phyloP scores from a whole-genome alignment of 2,797 vertebrate genomes.

The Melanotaenia trifasciata region DNA sequence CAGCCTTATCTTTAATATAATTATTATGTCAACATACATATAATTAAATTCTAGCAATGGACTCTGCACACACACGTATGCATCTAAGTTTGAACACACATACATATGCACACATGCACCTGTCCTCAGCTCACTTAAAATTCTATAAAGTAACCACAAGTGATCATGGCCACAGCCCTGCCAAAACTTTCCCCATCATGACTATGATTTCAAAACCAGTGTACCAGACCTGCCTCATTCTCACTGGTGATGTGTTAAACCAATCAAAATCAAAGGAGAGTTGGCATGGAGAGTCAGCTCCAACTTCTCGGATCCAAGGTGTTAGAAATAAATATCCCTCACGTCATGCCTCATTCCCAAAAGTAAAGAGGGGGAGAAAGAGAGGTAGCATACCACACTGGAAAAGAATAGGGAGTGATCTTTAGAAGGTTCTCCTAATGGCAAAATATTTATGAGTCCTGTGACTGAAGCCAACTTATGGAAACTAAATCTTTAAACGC shows the following conservation, averaged over 20 bases:
- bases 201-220: slow-evolving; percentile 63
- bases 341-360: slow-evolving; percentile 68
- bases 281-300: slow-evolving; percentile 37
- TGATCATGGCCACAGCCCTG: slow-evolving; percentile 16
- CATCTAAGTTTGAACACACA: neutral
- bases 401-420: slow-evolving; percentile 69
- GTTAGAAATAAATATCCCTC: slow-evolving; percentile 73
- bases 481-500: slow-evolving; percentile 89
- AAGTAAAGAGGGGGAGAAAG: slow-evolving; percentile 36
- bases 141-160: slow-evolving; percentile 37
- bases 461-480: slow-evolving; percentile 83
- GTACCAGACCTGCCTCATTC: slow-evolving; percentile 38
- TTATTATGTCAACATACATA: slow-evolving; percentile 10
- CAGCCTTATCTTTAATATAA: neutral
- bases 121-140: slow-evolving; percentile 40
- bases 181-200: slow-evolving; percentile 42
- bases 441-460: slow-evolving; percentile 83
- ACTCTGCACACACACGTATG: neutral
- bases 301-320: slow-evolving; percentile 60
- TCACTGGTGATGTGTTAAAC: slow-evolving; percentile 59
- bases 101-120: slow-evolving; percentile 44
- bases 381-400: slow-evolving; percentile 23
- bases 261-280: slow-evolving; percentile 49
- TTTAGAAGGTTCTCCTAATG: slow-evolving; percentile 84
- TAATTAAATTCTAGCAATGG: neutral